Conservation (phyloP, 2,888 invertebrate genomes). For the Ectemnius lituratus region DNA sequence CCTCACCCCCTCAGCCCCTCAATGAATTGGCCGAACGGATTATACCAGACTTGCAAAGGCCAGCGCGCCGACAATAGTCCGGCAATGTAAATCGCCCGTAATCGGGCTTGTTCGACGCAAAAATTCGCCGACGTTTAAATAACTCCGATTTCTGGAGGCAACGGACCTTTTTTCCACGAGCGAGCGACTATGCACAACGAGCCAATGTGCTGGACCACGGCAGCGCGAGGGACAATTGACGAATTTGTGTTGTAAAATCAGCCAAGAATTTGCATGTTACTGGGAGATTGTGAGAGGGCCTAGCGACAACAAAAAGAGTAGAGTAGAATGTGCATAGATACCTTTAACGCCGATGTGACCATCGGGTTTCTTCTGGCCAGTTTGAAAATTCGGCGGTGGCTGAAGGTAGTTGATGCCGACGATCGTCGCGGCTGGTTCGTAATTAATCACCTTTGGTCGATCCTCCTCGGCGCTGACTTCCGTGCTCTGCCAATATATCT, state of each 20-base stretch:
- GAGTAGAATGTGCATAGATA: constrained; percentile 34
- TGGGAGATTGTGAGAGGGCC: not conserved
- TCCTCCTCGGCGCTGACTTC: constrained; percentile 84
- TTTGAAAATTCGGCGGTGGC: constrained; percentile 75
- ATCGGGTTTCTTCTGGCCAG: constrained; percentile 74
- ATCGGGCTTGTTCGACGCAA: not conserved
- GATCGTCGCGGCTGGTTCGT: constrained; percentile 71
- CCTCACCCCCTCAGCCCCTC: constrained; percentile 32
- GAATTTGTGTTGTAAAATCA: not conserved
- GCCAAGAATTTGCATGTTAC: not conserved
- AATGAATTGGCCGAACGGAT: constrained; percentile 42
- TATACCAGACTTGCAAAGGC: constrained; percentile 21
- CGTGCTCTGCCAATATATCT: constrained; percentile 84
- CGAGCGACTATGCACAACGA: too few relatives aligned
- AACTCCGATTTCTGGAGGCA: too few relatives aligned
- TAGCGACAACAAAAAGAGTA: not conserved
- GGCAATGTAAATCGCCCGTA: constrained; percentile 28
- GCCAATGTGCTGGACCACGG: too few relatives aligned
- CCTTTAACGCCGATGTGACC: constrained; percentile 76
- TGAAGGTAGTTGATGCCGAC: constrained; percentile 75
- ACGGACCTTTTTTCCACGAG: too few relatives aligned
- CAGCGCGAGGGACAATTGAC: too few relatives aligned
- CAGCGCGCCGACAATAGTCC: not conserved
- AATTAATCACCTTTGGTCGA: constrained; percentile 69
- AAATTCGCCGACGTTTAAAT: too few relatives aligned